These are phyloP conservation scores for Saimiri boliviensis DNA, from an alignment of 2,113 vertebrate genomes.

Conservation along the genomic window DNA sequence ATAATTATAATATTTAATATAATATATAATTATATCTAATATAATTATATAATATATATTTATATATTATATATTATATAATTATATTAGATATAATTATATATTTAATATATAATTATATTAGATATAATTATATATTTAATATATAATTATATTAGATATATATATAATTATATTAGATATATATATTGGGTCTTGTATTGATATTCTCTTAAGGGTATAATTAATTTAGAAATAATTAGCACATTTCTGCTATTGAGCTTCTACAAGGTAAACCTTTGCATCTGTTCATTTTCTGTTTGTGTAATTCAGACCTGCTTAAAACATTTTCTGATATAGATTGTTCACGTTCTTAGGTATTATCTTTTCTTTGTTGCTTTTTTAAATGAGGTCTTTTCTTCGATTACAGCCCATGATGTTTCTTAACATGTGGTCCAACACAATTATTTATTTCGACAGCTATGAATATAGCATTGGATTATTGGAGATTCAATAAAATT, in stretches of 20 bases:
- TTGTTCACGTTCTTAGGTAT: neutral
- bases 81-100: too few species aligned
- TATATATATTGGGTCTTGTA: too few species aligned
- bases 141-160: too few species aligned
- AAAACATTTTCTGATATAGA: neutral
- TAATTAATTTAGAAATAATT: neutral
- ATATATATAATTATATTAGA: too few species aligned
- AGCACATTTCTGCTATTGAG: neutral
- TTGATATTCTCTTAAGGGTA: neutral
- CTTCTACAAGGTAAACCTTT: neutral
- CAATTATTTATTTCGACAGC: neutral
- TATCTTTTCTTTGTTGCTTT: neutral
- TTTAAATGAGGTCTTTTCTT: neutral
- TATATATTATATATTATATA: too few species aligned
- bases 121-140: too few species aligned
- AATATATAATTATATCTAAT: too few species aligned
- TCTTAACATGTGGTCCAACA: neutral
- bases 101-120: too few species aligned
- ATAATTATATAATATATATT: too few species aligned
- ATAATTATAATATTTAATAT: too few species aligned
- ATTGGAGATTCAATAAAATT: too few species aligned
- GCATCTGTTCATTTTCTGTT: neutral
- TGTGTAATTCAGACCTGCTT: neutral
- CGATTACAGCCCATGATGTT: too few species aligned
- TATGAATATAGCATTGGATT: neutral